These are phyloP conservation scores for Drosophila sturtevanti DNA, from an alignment of 1,140 invertebrate species.

Conservation along the genomic window DNA sequence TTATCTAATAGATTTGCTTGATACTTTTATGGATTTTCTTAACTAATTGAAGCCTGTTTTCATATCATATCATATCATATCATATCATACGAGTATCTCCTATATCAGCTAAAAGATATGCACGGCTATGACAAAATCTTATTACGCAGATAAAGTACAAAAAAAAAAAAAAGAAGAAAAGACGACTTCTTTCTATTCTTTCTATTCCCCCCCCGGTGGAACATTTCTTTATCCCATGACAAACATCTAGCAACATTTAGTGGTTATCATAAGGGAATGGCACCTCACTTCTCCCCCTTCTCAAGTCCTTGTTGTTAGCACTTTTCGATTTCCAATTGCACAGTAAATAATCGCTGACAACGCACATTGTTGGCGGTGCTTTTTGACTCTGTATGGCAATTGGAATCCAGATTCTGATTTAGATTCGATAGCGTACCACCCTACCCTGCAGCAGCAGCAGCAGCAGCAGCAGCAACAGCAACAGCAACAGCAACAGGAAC, in stretches of 20 bases:
- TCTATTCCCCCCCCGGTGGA: too few species aligned
- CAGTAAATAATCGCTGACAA: constrained; percentile 50
- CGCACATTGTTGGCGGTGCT: constrained; percentile 64
- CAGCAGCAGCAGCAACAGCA: background rate
- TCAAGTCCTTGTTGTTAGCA: too few species aligned
- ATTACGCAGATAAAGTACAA: too few species aligned
- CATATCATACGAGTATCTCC: too few species aligned
- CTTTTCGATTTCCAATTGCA: background rate
- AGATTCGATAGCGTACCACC: background rate
- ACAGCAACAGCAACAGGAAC: background rate
- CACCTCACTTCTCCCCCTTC: background rate
- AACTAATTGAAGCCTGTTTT: constrained; percentile 2
- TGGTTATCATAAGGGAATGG: too few species aligned
- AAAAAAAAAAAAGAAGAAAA: too few species aligned
- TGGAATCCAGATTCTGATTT: constrained; percentile 20
- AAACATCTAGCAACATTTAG: constrained; percentile 3
- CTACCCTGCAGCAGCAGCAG: background rate
- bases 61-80: too few species aligned
- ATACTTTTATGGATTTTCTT: constrained; percentile 20
- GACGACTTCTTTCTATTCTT: too few species aligned
- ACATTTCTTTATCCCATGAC: background rate
- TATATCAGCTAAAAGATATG: background rate
- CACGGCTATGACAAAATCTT: background rate
- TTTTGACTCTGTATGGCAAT: constrained; percentile 47
- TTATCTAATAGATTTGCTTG: constrained; percentile 30